Conservation (phyloP, 2,797 vertebrate species). For the Lutra lutra region DNA sequence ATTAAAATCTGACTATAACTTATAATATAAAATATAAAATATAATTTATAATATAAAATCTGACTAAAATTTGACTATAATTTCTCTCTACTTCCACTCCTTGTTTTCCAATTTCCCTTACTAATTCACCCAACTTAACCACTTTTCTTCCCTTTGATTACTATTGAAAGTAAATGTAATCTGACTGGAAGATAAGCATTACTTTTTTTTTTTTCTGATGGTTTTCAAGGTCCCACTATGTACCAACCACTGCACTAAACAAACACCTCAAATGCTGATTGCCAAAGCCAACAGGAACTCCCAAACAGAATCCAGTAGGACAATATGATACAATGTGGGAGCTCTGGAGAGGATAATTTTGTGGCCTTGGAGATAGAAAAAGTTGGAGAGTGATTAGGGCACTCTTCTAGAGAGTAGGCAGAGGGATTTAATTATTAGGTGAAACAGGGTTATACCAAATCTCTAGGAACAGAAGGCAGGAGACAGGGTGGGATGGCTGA, state of each 20-base stretch:
- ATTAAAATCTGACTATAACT: conserved; percentile 14
- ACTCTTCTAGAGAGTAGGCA: background rate
- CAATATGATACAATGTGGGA: background rate
- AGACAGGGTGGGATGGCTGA: background rate
- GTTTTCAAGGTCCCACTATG: background rate
- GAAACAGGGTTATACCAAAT: background rate
- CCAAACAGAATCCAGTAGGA: background rate
- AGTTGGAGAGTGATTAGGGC: background rate
- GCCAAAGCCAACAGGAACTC: background rate
- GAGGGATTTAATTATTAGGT: background rate
- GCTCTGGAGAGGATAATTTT: background rate
- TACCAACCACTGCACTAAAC: background rate
- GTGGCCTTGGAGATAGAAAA: background rate
- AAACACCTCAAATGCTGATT: background rate
- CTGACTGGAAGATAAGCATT: background rate
- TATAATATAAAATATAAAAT: too few species aligned
- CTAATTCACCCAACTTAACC: background rate
- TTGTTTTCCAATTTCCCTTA: background rate
- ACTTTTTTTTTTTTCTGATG: background rate
- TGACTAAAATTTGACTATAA: background rate
- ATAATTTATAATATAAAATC: too few species aligned
- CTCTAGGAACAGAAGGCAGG: background rate
- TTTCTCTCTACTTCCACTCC: background rate
- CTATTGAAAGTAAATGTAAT: background rate
- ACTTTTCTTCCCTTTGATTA: background rate